Evolutionary conservation across 2,888 invertebrate species (phyloP).

Genomic region (Temnothorax rugatulus): DNA sequence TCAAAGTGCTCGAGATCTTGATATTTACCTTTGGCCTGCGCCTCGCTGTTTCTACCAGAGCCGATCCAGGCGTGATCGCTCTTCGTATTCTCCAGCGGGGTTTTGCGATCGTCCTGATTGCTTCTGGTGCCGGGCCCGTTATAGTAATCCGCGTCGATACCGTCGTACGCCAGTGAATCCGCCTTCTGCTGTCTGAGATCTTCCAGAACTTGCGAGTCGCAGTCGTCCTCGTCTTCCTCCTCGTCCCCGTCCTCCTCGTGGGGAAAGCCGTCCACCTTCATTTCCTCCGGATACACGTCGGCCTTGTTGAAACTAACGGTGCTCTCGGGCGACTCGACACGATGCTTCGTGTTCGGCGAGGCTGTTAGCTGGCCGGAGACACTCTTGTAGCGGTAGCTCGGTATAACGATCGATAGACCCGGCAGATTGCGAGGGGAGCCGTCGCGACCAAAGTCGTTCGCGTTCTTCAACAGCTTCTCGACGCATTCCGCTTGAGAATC

Average conservation of each 20-base stretch:
- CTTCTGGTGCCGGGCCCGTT: slow-evolving; percentile 9
- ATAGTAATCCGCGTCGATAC: slow-evolving; percentile 55
- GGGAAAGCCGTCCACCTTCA: slow-evolving; percentile 62
- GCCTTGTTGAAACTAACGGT: slow-evolving; percentile 75
- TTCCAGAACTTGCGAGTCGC: slow-evolving; percentile 79
- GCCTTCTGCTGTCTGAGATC: slow-evolving; percentile 71
- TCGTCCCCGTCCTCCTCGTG: slow-evolving; percentile 70
- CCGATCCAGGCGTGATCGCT: slow-evolving; percentile 60
- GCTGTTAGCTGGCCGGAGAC: slow-evolving; percentile 28
- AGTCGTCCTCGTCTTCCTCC: slow-evolving; percentile 75
- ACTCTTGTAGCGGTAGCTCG: slow-evolving; percentile 74
- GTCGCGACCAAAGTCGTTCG: slow-evolving; percentile 37
- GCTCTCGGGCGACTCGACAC: slow-evolving; percentile 81
- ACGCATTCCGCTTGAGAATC: slow-evolving; percentile 79
- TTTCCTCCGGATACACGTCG: slow-evolving; percentile 58
- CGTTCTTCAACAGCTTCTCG: slow-evolving; percentile 70
- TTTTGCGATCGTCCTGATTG: slow-evolving; percentile 59
- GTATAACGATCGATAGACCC: slow-evolving; percentile 78
- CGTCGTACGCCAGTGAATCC: slow-evolving; percentile 67
- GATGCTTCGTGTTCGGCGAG: slow-evolving; percentile 68
- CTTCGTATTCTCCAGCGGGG: slow-evolving; percentile 62
- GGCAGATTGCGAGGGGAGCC: slow-evolving; percentile 70
- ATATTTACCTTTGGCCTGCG: slow-evolving; percentile 78
- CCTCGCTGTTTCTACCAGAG: slow-evolving; percentile 77
- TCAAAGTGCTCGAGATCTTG: slow-evolving; percentile 85